Percentiles rank a stretch among this genome's conserved stretches.
Conservation (phyloP, 1,140 invertebrate genomes). For the Bilobella aurantiaca region DNA sequence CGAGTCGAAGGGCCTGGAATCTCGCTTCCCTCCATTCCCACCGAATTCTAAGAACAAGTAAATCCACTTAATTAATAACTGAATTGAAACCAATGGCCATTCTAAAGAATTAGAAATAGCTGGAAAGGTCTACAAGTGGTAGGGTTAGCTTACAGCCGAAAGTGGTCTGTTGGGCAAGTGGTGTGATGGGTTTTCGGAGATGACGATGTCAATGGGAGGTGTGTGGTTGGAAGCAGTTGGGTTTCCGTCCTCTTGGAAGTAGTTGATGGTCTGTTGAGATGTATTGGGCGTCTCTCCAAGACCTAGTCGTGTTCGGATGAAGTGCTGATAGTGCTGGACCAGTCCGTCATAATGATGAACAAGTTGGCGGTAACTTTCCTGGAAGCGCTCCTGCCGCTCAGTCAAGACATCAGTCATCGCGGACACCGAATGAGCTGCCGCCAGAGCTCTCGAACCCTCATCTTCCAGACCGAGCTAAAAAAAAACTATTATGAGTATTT, state of each 20-base stretch:
- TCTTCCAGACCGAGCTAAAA: too few species aligned
- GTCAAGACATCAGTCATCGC: constrained; percentile 13
- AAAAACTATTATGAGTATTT: background rate
- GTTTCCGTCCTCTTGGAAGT: background rate
- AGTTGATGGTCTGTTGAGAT: too few species aligned
- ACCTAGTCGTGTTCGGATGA: constrained; percentile 21
- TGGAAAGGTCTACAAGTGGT: too few species aligned
- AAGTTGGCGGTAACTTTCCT: constrained; percentile 32
- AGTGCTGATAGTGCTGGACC: constrained; percentile 32
- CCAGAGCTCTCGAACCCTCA: too few species aligned
- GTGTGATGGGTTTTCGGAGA: constrained; percentile 2
- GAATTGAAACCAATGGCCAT: too few species aligned
- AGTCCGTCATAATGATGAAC: constrained; percentile 34
- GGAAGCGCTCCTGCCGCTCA: constrained; percentile 31
- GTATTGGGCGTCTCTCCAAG: too few species aligned
- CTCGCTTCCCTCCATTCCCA: background rate
- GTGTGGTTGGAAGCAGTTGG: background rate
- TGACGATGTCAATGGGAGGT: background rate
- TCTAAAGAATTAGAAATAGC: too few species aligned
- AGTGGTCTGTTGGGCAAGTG: too few species aligned
- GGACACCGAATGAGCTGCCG: too few species aligned
- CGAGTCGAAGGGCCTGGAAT: background rate
- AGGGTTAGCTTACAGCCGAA: too few species aligned
- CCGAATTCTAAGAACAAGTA: too few species aligned
- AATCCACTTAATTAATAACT: too few species aligned